phyloP scores from a whole-genome alignment of 2,113 vertebrate species.

The Anser cygnoides region DNA sequence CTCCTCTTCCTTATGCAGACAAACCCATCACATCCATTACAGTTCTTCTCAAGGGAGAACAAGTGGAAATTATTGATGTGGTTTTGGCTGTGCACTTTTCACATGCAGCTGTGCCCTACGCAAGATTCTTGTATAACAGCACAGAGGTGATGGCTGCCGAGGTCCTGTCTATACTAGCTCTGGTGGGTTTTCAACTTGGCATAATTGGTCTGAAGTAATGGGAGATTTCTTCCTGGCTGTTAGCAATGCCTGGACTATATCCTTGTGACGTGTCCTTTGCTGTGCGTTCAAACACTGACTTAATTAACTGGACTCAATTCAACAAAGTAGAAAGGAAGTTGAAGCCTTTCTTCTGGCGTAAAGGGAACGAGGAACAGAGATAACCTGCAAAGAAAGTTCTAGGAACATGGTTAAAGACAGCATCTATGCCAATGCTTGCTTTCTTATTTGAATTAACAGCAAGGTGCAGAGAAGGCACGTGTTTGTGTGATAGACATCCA shows the following conservation, averaged over 20 bases:
- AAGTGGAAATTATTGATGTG: neutral
- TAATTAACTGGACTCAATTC: neutral
- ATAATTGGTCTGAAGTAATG: neutral
- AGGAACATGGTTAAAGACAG: neutral
- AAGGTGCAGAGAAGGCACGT: neutral
- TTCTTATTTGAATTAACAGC: neutral
- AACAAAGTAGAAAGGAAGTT: neutral
- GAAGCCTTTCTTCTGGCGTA: neutral
- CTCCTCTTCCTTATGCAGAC: neutral
- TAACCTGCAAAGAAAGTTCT: neutral
- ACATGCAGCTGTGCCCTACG: neutral
- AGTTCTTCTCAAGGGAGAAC: neutral
- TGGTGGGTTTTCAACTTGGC: neutral
- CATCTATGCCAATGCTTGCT: fast-evolving
- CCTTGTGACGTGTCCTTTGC: neutral
- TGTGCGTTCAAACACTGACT: neutral
- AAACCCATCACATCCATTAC: neutral
- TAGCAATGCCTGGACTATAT: neutral
- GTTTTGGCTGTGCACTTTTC: neutral
- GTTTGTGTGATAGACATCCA: neutral
- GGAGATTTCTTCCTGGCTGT: neutral
- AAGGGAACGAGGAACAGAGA: neutral
- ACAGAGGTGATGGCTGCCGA: neutral
- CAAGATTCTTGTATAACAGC: neutral
- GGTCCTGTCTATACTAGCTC: neutral